Base-by-base conservation (phyloP, 2,888 invertebrate genomes). In the Azorinus chamasolen region DNA sequence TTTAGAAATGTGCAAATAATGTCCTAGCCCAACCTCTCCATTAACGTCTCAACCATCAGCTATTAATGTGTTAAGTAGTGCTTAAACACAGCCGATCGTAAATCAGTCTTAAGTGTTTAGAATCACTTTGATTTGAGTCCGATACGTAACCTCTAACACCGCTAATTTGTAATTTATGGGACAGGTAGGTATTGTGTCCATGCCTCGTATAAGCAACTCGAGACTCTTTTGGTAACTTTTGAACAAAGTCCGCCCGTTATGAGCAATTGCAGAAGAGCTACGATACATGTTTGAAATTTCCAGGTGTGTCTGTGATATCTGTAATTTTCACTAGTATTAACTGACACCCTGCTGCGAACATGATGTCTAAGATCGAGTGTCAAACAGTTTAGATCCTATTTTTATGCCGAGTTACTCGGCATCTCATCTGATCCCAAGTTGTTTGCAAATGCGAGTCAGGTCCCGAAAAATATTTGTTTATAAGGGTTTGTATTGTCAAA, bases 31-130 rank as follows among this genome's bases (percentile, higher is more conserved):
- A 20, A 24, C 53, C 53, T 27, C 27, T 27, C 53, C 53, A 25
- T 27, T 53, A 18, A 25, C 25, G n/a, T 1, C 27, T 27, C 12
- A 25, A 53, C 53, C 45, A 27, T 45, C 43, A 53, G 25, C 39
- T 43, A 72, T 72, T 65, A 72, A 32, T 54, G 65, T 72, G 61
- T 59, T 65, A 65, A 72, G 41, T 59, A 32, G 59, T 64, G 54
- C 72, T 54, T 59, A 65, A 59, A 61, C 72, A 65, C 55, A 46
- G 61, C 22, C 16, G 41, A n/a, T 41, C 65, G 50, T 72, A 72
- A 72, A 72, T 72, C 72, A 72, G 54, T 53, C 24, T 61, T 61
- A 61, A 61, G 25, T 45, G 69, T 54, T 45, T 55, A 51, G 18
- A 43, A 37, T 39, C 61, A 61, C 69, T 69, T 69, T 69, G 69